Evolutionary conservation across 2,888 invertebrate genomes (phyloP).

Genomic region (Acleris holmiana): DNA sequence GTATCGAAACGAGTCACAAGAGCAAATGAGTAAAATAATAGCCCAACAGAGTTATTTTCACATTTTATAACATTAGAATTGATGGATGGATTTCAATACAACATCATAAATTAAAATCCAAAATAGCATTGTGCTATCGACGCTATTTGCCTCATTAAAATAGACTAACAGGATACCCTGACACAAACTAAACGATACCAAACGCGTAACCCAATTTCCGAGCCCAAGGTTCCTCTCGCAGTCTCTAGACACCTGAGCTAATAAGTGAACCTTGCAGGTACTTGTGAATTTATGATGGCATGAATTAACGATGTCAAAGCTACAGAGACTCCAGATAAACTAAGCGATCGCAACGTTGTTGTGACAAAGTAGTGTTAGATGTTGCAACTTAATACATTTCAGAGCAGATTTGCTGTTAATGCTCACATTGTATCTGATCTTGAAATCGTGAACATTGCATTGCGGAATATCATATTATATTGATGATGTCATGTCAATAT

Average conservation of each 20-base stretch:
- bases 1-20: no score
- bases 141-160: background rate
- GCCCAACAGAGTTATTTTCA: no score
- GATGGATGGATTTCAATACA: no score
- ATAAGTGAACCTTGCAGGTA: constrained; percentile 31
- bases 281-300: constrained; percentile 32
- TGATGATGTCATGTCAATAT: no score
- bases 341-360: constrained; percentile 12
- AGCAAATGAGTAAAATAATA: no score
- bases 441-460: no score
- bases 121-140: no score
- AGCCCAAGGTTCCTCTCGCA: constrained; percentile 16
- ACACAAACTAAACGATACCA: background rate
- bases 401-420: no score
- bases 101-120: no score
- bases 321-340: background rate
- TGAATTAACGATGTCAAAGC: constrained; percentile 26
- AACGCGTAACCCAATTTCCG: constrained; percentile 32
- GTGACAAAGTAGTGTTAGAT: background rate
- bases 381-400: background rate
- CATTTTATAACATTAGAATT: no score
- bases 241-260: constrained; percentile 34
- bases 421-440: no score
- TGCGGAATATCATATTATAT: no score
- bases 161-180: background rate